These are phyloP conservation scores for Rutpela maculata DNA, from an alignment of 2,888 invertebrate genomes.

Conservation along the genomic window DNA sequence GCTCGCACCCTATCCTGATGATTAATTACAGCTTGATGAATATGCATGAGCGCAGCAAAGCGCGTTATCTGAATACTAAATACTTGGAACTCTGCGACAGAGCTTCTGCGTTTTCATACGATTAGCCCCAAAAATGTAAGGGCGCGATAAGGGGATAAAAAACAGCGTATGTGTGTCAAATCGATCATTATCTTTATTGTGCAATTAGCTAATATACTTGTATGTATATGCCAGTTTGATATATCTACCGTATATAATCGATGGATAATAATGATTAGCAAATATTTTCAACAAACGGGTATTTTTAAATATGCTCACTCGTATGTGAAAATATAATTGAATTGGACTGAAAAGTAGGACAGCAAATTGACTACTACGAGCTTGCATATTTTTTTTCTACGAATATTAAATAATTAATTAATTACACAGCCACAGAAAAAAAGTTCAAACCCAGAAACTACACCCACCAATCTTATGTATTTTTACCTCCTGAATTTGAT, in stretches of 20 bases:
- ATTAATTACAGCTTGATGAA: slow-evolving; percentile 72
- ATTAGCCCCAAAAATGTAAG: slow-evolving; percentile 57
- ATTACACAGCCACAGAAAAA: too few relatives aligned
- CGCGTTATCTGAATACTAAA: slow-evolving; percentile 71
- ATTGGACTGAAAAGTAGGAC: too few relatives aligned
- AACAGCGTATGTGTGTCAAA: slow-evolving; percentile 39
- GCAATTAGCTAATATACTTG: slow-evolving; percentile 52
- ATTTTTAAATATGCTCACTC: too few relatives aligned
- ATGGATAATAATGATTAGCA: background rate
- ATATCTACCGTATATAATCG: background rate
- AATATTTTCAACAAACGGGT: too few relatives aligned
- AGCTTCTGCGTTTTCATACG: slow-evolving; percentile 60
- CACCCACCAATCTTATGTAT: too few relatives aligned
- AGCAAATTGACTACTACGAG: too few relatives aligned
- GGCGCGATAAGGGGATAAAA: slow-evolving; percentile 52
- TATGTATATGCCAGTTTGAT: slow-evolving; percentile 39
- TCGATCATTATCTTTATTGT: slow-evolving; percentile 53
- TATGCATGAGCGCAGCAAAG: slow-evolving; percentile 70
- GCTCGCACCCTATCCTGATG: slow-evolving; percentile 66
- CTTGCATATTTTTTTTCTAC: too few relatives aligned
- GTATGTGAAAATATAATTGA: too few relatives aligned
- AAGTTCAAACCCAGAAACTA: too few relatives aligned
- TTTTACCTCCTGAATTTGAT: too few relatives aligned
- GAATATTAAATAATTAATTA: too few relatives aligned
- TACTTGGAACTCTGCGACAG: slow-evolving; percentile 66